A percentile compares a stretch with the other conserved stretches of the same genome.
phyloP scores from a whole-genome alignment of 2,888 invertebrate species.

The Trilocha varians region DNA sequence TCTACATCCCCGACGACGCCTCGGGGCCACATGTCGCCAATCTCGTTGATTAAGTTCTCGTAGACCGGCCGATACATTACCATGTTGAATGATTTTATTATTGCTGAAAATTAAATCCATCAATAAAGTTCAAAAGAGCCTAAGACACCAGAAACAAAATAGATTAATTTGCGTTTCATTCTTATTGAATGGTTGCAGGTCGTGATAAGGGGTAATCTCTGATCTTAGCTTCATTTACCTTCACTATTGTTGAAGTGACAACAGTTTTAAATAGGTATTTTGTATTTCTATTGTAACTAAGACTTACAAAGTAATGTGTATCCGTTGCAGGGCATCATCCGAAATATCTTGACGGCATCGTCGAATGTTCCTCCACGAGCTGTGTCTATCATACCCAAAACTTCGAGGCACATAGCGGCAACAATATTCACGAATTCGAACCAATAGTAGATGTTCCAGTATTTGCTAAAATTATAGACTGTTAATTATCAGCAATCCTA shows the following conservation, averaged over 20 bases:
- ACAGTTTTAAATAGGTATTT: too few species aligned
- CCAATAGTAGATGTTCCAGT: slow-evolving; percentile 27
- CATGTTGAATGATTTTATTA: slow-evolving; percentile 26
- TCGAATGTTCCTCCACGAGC: slow-evolving; percentile 19
- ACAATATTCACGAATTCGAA: slow-evolving; percentile 21
- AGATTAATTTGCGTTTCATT: too few species aligned
- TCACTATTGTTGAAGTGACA: too few species aligned
- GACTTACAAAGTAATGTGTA: slow-evolving; percentile 22
- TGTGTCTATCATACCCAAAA: slow-evolving; percentile 17
- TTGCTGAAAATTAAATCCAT: slow-evolving; percentile 14
- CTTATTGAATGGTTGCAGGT: too few species aligned
- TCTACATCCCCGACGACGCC: slow-evolving; percentile 20
- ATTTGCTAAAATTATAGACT: slow-evolving; percentile 11
- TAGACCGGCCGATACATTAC: slow-evolving; percentile 20
- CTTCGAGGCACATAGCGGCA: slow-evolving; percentile 14
- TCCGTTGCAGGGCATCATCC: slow-evolving; percentile 31
- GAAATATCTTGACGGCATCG: slow-evolving; percentile 23
- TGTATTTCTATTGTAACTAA: too few species aligned
- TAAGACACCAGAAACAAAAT: too few species aligned
- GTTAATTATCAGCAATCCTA: not conserved
- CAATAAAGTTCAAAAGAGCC: too few species aligned
- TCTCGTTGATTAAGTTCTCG: slow-evolving; percentile 26
- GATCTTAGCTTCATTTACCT: too few species aligned
- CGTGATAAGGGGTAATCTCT: too few species aligned
- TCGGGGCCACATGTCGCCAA: slow-evolving; percentile 29